phyloP scores from a whole-genome alignment of 2,888 invertebrate genomes.

The Anorthoa munda region DNA sequence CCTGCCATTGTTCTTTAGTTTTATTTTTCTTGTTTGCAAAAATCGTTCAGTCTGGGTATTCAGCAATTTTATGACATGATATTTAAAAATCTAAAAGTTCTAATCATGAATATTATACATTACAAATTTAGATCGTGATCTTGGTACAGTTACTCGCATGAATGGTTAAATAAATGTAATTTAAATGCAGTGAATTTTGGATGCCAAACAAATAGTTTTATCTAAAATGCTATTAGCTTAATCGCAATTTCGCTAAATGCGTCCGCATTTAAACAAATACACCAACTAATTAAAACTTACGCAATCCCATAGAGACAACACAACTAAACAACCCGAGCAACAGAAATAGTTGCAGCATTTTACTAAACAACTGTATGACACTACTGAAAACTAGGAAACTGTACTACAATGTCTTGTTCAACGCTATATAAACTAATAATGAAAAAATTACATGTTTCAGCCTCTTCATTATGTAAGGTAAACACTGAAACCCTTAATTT shows the following conservation, averaged over 20 bases:
- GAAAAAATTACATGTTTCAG: conserved; percentile 76
- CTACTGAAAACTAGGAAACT: conserved; percentile 68
- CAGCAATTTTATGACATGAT: too few relatives aligned
- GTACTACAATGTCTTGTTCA: conserved; percentile 59
- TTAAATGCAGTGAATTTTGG: conserved; percentile 2
- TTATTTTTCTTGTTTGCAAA: too few relatives aligned
- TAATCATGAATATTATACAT: background rate
- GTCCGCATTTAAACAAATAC: conserved; percentile 1
- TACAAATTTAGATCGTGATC: background rate
- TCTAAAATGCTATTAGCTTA: conserved; percentile 6
- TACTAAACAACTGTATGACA: conserved; percentile 64
- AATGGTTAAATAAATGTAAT: background rate
- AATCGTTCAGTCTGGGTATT: too few relatives aligned
- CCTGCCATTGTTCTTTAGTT: too few relatives aligned
- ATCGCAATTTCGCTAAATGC: background rate
- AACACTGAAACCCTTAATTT: conserved; percentile 68
- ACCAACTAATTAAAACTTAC: conserved; percentile 75
- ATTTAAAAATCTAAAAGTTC: background rate
- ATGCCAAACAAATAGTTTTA: background rate
- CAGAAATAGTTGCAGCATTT: conserved; percentile 66
- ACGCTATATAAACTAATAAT: conserved; percentile 77
- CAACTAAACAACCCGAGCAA: conserved; percentile 65
- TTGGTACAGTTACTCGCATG: background rate
- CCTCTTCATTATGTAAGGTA: conserved; percentile 75
- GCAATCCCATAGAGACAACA: conserved; percentile 72